These are phyloP conservation scores for Gallinago media DNA, from an alignment of 2,113 vertebrate species.

Conservation along the genomic window DNA sequence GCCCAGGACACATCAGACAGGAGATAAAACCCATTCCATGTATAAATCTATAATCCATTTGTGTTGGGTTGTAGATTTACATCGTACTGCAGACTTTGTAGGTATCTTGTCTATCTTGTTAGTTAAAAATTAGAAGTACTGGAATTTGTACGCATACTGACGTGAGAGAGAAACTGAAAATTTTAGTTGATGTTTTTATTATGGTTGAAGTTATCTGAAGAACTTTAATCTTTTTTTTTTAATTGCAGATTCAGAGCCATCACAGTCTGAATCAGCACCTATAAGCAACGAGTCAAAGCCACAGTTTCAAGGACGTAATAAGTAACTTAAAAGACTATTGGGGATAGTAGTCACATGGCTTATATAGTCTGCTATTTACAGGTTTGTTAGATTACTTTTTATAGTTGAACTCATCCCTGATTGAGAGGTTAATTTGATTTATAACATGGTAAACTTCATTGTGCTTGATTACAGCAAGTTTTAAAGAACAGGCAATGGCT, in stretches of 20 bases:
- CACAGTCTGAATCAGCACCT: not conserved
- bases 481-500: not conserved
- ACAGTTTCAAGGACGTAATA: not conserved
- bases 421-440: not conserved
- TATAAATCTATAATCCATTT: not conserved
- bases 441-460: not conserved
- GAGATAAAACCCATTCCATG: not conserved
- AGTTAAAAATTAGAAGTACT: not conserved
- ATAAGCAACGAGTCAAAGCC: not conserved
- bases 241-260: not conserved
- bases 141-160: not conserved
- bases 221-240: not conserved
- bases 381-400: not conserved
- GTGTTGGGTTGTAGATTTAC: not conserved
- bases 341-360: not conserved
- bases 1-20: not conserved
- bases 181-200: not conserved
- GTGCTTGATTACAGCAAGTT: not conserved
- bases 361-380: not conserved
- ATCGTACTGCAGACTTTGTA: not conserved
- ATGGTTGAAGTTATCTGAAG: not conserved
- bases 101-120: not conserved
- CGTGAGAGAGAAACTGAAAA: not conserved
- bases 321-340: not conserved
- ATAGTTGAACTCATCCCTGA: not conserved